These are phyloP conservation scores for Orbicella faveolata DNA, from an alignment of 64 coral and sea anemone species.

Conservation along the genomic window DNA sequence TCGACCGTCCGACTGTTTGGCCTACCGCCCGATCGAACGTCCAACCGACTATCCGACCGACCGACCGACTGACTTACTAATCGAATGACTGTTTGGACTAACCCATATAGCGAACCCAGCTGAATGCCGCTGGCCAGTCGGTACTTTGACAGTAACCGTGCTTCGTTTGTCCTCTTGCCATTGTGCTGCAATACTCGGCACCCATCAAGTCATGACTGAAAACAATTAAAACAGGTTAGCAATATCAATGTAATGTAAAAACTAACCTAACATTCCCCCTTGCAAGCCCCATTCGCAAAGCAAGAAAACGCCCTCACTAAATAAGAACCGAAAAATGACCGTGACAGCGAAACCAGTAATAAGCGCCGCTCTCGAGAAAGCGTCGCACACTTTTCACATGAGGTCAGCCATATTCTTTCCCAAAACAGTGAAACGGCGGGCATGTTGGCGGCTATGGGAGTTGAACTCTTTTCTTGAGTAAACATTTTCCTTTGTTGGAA, in stretches of 20 bases:
- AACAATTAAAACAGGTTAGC: background rate
- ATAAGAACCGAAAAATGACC: too few relatives aligned
- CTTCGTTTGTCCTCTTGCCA: background rate
- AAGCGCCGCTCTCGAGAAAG: too few relatives aligned
- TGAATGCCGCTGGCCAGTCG: background rate
- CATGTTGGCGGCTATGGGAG: too few relatives aligned
- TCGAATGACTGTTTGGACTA: background rate
- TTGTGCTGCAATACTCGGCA: conserved; percentile 7
- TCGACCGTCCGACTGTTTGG: background rate
- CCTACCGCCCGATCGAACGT: background rate
- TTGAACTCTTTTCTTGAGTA: too few relatives aligned
- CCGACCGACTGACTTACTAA: background rate
- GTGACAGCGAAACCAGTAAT: too few relatives aligned
- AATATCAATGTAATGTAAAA: background rate
- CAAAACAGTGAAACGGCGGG: too few relatives aligned
- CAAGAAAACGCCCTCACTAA: too few relatives aligned
- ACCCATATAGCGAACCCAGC: conserved; percentile 3
- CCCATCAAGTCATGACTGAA: background rate
- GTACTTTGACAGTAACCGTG: conserved; percentile 21
- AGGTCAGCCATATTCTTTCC: too few relatives aligned
- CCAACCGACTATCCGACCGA: background rate
- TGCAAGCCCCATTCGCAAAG: too few relatives aligned
- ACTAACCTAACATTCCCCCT: too few relatives aligned
- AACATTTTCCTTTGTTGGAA: too few relatives aligned
- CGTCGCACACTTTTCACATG: too few relatives aligned